phyloP scores from a whole-genome alignment of 1,140 invertebrate species.

The Ooceraea biroi region DNA sequence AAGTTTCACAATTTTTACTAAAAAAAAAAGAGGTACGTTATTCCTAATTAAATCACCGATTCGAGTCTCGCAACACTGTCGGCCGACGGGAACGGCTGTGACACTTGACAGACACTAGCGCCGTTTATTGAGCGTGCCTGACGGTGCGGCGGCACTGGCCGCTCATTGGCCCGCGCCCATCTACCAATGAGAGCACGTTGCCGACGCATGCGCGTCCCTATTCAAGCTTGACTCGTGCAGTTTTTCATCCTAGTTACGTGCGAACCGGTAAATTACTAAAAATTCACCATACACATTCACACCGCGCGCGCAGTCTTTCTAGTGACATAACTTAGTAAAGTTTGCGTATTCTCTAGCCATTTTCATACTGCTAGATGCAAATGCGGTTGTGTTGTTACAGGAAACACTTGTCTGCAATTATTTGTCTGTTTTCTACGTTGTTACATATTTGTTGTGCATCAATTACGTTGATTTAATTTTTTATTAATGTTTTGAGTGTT shows the following conservation, averaged over 20 bases:
- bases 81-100: conserved; percentile 80
- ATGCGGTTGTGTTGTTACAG: no score
- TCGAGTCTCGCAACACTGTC: conserved; percentile 78
- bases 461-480: no score
- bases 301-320: no score
- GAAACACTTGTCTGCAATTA: no score
- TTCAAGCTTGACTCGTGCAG: background rate
- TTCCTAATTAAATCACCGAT: conserved; percentile 80
- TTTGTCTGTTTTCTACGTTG: no score
- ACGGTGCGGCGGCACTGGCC: conserved; percentile 6
- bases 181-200: background rate
- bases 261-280: no score
- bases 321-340: no score
- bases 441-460: no score
- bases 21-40: conserved; percentile 76
- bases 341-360: no score
- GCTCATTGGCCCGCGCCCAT: background rate
- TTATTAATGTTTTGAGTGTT: no score
- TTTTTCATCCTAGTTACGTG: background rate
- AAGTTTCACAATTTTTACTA: conserved; percentile 81
- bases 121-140: conserved; percentile 80
- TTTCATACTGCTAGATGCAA: no score
- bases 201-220: background rate
- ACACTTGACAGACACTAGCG: conserved; percentile 83
- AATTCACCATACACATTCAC: no score